Conservation (phyloP, 2,797 vertebrate species). For the Lepus oiostolus region DNA sequence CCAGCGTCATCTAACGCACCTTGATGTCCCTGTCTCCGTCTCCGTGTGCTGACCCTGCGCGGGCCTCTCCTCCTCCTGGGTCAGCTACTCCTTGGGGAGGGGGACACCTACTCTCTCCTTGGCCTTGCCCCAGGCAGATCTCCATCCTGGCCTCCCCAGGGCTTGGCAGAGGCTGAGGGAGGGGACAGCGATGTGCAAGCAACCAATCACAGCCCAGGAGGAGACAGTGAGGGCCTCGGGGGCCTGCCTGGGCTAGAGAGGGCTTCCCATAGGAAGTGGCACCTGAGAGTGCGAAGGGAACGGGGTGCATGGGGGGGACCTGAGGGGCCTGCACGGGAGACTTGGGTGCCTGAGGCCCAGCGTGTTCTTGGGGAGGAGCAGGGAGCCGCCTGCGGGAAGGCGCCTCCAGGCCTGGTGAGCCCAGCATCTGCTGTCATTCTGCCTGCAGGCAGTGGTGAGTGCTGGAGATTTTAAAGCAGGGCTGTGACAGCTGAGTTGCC, state of each 20-base stretch:
- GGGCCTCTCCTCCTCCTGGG: not conserved
- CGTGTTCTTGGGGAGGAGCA: rapidly evolving
- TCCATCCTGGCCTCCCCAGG: no score
- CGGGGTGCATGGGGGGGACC: not conserved
- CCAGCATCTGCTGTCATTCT: not conserved
- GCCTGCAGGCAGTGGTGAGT: not conserved
- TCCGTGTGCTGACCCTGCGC: not conserved
- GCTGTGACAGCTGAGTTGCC: rapidly evolving
- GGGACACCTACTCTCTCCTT: no score
- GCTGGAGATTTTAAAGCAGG: not conserved
- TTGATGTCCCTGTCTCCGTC: rapidly evolving
- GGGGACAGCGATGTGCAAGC: not conserved
- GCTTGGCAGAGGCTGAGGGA: not conserved
- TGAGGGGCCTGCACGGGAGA: not conserved
- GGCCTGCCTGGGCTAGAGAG: not conserved
- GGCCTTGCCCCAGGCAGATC: not conserved
- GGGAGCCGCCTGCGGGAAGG: not conserved
- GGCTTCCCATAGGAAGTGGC: not conserved
- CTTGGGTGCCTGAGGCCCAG: not conserved
- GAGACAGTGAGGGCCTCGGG: not conserved
- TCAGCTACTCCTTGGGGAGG: no score
- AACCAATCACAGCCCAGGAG: not conserved
- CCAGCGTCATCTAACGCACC: not conserved
- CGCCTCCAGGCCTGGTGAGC: not conserved
- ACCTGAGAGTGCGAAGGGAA: not conserved